These are phyloP conservation scores for Melanerpes formicivorus DNA, from an alignment of 2,113 vertebrate species.

Conservation along the genomic window DNA sequence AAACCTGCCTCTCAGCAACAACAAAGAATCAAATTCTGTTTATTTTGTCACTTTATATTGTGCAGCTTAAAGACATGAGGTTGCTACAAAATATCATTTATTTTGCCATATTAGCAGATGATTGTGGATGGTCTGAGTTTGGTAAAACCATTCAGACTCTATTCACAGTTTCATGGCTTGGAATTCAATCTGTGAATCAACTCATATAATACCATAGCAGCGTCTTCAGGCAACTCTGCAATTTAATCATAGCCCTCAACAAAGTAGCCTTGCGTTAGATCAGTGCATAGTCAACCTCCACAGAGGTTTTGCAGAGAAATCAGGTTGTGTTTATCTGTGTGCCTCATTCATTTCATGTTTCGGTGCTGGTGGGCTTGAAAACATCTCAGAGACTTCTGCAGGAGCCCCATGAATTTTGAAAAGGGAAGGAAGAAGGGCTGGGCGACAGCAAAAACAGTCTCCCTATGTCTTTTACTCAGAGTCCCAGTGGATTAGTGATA, in stretches of 20 bases:
- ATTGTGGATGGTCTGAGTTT: neutral
- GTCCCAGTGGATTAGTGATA: conserved; percentile 15
- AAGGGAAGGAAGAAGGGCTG: neutral
- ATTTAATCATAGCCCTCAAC: neutral
- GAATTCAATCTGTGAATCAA: neutral
- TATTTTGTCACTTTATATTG: neutral
- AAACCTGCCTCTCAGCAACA: neutral
- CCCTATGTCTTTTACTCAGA: conserved; percentile 20
- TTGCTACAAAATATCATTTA: neutral
- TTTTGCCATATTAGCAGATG: neutral
- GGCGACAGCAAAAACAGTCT: conserved; percentile 40
- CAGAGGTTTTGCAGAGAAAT: neutral
- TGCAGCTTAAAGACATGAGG: neutral
- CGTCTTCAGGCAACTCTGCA: neutral
- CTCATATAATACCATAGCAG: neutral
- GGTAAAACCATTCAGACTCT: neutral
- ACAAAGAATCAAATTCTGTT: neutral
- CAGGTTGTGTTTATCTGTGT: neutral
- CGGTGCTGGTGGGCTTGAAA: conserved; percentile 5
- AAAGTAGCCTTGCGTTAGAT: neutral
- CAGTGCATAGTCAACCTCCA: neutral
- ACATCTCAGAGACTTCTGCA: neutral
- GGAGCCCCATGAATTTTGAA: neutral
- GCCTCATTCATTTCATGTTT: neutral
- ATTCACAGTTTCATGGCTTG: neutral